Evolutionary conservation across 1,140 invertebrate species (phyloP).

Genomic region (Pogonognathellus flavescens): DNA sequence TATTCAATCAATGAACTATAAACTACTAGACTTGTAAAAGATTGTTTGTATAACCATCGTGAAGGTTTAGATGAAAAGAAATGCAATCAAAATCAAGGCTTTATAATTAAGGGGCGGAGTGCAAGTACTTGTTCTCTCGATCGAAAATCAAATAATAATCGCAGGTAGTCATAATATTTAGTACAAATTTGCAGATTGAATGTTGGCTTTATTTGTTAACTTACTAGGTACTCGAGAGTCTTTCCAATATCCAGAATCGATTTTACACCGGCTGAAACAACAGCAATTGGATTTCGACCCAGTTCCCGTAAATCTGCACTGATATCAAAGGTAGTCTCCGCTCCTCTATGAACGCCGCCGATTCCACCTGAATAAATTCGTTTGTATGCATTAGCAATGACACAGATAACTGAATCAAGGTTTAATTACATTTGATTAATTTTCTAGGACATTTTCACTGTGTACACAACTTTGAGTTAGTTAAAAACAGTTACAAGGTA

Average conservation of each 20-base stretch:
- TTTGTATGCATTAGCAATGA: not conserved
- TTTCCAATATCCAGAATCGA: slow-evolving; percentile 95
- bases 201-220: slow-evolving; percentile 43
- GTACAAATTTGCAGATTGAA: too few relatives aligned
- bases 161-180: too few relatives aligned
- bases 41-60: too few relatives aligned
- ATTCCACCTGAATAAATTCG: slow-evolving; percentile 75
- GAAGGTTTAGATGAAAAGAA: too few relatives aligned
- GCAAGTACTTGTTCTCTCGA: too few relatives aligned
- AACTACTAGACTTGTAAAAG: too few relatives aligned
- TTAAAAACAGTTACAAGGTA: not conserved
- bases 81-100: too few relatives aligned
- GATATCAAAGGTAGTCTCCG: slow-evolving; percentile 87
- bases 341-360: slow-evolving; percentile 95
- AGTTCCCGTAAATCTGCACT: slow-evolving; percentile 89
- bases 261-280: slow-evolving; percentile 96
- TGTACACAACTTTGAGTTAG: too few relatives aligned
- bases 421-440: not conserved
- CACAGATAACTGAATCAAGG: not conserved
- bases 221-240: slow-evolving; percentile 93
- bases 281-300: slow-evolving; percentile 85
- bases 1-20: too few relatives aligned
- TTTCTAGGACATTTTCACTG: too few relatives aligned
- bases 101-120: too few relatives aligned
- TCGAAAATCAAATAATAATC: too few relatives aligned